These are phyloP conservation scores for Metopolophium dirhodum DNA, from an alignment of 1,140 invertebrate genomes.

Conservation along the genomic window DNA sequence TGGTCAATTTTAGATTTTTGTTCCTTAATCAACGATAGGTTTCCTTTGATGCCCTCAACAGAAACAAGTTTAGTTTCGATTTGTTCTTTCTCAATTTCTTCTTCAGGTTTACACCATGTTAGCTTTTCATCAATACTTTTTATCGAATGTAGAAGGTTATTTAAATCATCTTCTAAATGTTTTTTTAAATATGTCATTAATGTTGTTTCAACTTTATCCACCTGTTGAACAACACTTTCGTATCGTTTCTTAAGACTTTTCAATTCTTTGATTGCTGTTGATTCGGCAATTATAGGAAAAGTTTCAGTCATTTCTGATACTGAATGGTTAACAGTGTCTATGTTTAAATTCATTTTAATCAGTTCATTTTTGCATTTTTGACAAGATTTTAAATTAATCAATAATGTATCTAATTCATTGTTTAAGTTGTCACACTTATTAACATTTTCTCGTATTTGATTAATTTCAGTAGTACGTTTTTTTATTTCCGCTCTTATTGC, in stretches of 20 bases:
- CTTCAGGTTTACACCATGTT: slow-evolving; percentile 88
- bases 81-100: slow-evolving; percentile 86
- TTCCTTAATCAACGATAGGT: slow-evolving; percentile 73
- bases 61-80: slow-evolving; percentile 89
- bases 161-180: slow-evolving; percentile 84
- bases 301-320: slow-evolving; percentile 76
- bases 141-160: slow-evolving; percentile 79
- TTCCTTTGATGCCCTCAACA: slow-evolving; percentile 77
- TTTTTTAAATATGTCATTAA: slow-evolving; percentile 85
- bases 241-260: slow-evolving; percentile 78
- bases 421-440: slow-evolving; percentile 91
- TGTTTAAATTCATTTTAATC: slow-evolving; percentile 67
- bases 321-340: slow-evolving; percentile 73
- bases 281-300: slow-evolving; percentile 81
- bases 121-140: slow-evolving; percentile 85
- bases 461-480: slow-evolving; percentile 71
- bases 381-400: slow-evolving; percentile 73
- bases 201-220: slow-evolving; percentile 81
- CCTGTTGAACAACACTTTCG: slow-evolving; percentile 75
- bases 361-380: slow-evolving; percentile 70
- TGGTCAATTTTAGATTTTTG: slow-evolving; percentile 73
- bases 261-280: slow-evolving; percentile 76
- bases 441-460: slow-evolving; percentile 81
- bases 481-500: slow-evolving; percentile 76
- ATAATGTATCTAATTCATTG: slow-evolving; percentile 82